Evolutionary conservation across 1,140 invertebrate genomes (phyloP).

Genomic region (Ceratitis capitata): DNA sequence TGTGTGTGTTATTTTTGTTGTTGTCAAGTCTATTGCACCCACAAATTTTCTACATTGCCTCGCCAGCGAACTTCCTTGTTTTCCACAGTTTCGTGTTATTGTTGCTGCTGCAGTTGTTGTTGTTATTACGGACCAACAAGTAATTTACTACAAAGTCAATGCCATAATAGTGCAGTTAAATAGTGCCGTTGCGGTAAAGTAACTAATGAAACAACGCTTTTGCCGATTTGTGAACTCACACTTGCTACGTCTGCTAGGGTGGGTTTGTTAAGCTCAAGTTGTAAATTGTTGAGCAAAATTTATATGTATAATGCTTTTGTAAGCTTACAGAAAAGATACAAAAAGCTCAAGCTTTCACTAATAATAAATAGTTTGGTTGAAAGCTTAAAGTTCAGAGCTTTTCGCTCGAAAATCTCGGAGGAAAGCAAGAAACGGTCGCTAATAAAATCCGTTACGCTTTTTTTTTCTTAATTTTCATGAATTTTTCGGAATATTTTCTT

Average conservation of each 20-base stretch:
- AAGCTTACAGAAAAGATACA: no score
- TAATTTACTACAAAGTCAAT: conserved; percentile 22
- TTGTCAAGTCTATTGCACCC: neutral
- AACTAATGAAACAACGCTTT: neutral
- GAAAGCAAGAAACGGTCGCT: no score
- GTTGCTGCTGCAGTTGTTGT: neutral
- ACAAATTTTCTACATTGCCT: neutral
- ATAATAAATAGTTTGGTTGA: no score
- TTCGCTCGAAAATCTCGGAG: no score
- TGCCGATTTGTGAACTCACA: neutral
- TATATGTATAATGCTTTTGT: no score
- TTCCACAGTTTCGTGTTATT: neutral
- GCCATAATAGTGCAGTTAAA: conserved; percentile 24
- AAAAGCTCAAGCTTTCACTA: no score
- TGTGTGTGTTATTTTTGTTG: neutral
- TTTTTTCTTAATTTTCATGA: no score
- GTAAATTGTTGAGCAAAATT: no score
- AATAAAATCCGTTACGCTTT: no score
- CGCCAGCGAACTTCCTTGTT: neutral
- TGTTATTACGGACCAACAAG: neutral
- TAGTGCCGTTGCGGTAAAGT: neutral
- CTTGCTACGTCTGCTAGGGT: neutral
- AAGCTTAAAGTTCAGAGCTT: no score
- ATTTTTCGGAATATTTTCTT: no score
- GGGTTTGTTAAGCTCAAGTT: no score